These are phyloP conservation scores for Cichladusa arquata DNA, from an alignment of 2,113 vertebrate genomes.

Conservation along the genomic window DNA sequence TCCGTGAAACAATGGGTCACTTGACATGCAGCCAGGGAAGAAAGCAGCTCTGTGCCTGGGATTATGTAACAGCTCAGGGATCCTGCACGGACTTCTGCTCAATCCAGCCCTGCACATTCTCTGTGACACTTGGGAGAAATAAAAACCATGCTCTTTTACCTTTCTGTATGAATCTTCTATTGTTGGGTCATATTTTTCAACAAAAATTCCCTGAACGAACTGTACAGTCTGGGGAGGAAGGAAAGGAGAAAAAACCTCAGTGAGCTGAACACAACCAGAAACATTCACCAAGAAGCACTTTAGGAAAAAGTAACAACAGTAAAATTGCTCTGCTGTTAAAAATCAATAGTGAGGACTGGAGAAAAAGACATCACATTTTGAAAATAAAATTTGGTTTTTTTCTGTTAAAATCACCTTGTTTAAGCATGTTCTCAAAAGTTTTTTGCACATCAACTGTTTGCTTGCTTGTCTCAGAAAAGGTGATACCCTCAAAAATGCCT, in stretches of 20 bases:
- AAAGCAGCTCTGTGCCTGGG: conserved; percentile 39
- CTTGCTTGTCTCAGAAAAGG: background rate
- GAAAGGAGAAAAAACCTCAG: background rate
- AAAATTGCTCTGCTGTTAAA: background rate
- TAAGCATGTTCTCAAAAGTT: background rate
- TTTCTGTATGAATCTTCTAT: conserved; percentile 99
- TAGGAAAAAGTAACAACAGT: background rate
- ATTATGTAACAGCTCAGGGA: background rate
- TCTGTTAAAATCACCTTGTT: background rate
- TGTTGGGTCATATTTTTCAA: conserved; percentile 99
- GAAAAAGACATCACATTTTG: background rate
- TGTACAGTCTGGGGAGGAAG: conserved; percentile 88
- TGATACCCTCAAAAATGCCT: background rate
- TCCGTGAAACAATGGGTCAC: conserved; percentile 29
- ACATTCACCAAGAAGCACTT: background rate
- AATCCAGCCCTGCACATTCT: background rate
- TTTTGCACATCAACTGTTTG: background rate
- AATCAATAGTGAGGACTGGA: background rate
- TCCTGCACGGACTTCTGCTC: background rate
- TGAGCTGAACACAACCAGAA: background rate
- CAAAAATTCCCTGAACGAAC: conserved; percentile 99
- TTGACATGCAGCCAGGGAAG: background rate
- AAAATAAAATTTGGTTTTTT: background rate
- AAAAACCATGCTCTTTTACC: conserved; percentile 72
- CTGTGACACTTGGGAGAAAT: background rate